These are phyloP conservation scores for Oriolus oriolus DNA, from an alignment of 2,113 vertebrate species.

Conservation along the genomic window DNA sequence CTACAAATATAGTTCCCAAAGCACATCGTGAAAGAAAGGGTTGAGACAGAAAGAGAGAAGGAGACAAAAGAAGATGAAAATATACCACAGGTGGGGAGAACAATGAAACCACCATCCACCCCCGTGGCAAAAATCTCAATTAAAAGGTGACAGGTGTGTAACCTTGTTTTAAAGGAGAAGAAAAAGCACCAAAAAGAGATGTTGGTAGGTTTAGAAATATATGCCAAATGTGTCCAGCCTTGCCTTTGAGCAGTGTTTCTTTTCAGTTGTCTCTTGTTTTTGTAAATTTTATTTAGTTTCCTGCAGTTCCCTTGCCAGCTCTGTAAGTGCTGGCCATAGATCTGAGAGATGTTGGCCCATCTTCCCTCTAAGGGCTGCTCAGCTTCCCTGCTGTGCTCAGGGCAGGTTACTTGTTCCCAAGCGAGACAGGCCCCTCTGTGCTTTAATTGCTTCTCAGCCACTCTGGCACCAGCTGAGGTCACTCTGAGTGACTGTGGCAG, in stretches of 20 bases:
- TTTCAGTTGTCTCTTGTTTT: background rate
- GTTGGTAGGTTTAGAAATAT: constrained; percentile 3
- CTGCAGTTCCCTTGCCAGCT: background rate
- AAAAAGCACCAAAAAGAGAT: background rate
- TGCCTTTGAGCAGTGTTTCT: constrained; percentile 25
- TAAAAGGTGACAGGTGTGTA: background rate
- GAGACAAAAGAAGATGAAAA: background rate
- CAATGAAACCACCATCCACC: background rate
- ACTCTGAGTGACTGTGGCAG: background rate
- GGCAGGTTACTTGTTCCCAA: constrained; percentile 23
- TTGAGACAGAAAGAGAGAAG: background rate
- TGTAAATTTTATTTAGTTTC: background rate
- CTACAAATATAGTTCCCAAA: background rate
- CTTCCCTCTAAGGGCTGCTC: background rate
- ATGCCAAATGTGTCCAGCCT: background rate
- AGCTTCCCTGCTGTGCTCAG: background rate
- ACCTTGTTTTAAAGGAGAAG: background rate
- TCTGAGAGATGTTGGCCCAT: constrained; percentile 11
- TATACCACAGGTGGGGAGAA: background rate
- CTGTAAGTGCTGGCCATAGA: background rate
- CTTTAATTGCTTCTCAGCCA: constrained; percentile 31
- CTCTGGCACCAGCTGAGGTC: constrained; percentile 43
- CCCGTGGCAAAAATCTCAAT: background rate
- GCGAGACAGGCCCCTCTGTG: background rate
- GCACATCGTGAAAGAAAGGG: background rate